phyloP scores from a whole-genome alignment of 2,797 vertebrate genomes.

The Otolemur crassicaudatus region DNA sequence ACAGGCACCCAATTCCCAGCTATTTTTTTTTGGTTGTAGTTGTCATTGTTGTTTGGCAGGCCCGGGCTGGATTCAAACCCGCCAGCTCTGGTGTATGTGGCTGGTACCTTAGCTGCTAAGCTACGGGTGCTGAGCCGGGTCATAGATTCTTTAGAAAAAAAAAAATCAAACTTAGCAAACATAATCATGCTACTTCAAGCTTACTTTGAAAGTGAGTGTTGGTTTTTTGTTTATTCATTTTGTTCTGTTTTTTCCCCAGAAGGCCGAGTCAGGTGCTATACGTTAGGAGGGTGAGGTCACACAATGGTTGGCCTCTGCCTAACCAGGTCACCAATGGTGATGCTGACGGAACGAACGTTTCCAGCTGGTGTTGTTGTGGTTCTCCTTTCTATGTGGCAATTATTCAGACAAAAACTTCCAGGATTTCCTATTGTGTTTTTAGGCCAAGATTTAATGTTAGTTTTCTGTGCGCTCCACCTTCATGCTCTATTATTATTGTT shows the following conservation, averaged over 20 bases:
- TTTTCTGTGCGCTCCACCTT: background rate
- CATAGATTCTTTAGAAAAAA: background rate
- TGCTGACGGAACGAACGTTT: constrained; percentile 69
- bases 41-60: too few species aligned
- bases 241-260: constrained; percentile 74
- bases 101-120: too few species aligned
- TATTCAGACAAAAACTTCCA: background rate
- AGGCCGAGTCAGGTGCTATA: constrained; percentile 64
- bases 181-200: background rate
- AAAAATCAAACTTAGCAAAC: background rate
- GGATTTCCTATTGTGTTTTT: background rate
- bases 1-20: too few species aligned
- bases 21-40: too few species aligned
- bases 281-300: constrained; percentile 53
- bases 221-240: background rate
- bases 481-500: background rate
- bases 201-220: constrained; percentile 79
- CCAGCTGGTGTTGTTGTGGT: background rate
- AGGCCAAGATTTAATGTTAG: background rate
- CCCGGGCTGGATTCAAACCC: too few species aligned
- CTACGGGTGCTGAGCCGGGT: background rate
- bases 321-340: constrained; percentile 70
- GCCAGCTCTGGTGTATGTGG: too few species aligned
- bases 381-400: background rate
- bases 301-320: constrained; percentile 69